Percentiles rank a stretch among this genome's conserved stretches.
These are phyloP conservation scores for Sorex fumeus DNA, from an alignment of 2,113 vertebrate species.

Conservation along the genomic window DNA sequence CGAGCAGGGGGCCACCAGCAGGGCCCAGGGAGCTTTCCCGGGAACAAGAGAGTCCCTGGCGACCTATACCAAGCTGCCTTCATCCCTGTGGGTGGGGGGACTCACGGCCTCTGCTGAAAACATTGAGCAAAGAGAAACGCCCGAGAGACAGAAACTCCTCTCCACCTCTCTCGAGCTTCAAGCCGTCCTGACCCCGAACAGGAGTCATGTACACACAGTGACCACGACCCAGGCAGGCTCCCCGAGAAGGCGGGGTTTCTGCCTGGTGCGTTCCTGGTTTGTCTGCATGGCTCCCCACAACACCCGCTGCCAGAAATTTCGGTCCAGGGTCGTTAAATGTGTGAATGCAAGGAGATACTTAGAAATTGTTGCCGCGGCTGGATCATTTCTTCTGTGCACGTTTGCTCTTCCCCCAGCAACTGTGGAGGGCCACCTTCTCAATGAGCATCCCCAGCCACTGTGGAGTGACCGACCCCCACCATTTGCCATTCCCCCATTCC, in stretches of 20 bases:
- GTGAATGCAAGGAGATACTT: neutral
- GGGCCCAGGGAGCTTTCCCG: slow-evolving; percentile 8
- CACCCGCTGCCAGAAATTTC: too few species aligned
- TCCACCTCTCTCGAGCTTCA: neutral
- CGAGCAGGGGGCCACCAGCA: neutral
- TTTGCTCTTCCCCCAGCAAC: neutral
- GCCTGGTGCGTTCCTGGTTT: neutral
- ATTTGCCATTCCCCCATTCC: neutral
- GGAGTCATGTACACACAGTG: neutral
- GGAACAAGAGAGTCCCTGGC: neutral
- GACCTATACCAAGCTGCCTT: slow-evolving; percentile 30
- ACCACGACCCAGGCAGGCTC: neutral
- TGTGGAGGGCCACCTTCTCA: neutral
- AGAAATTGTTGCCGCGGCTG: neutral
- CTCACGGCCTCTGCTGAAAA: slow-evolving; percentile 23
- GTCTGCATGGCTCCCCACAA: neutral
- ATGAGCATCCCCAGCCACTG: neutral
- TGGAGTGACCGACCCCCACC: neutral
- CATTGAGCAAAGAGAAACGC: neutral
- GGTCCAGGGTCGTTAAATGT: neutral
- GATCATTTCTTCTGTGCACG: neutral
- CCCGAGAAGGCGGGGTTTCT: neutral
- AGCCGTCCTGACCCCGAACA: neutral
- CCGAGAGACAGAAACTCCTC: neutral
- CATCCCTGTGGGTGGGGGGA: slow-evolving; percentile 37